Conservation (phyloP, 23 tunicate genomes). For the Phallusia fumigata region DNA sequence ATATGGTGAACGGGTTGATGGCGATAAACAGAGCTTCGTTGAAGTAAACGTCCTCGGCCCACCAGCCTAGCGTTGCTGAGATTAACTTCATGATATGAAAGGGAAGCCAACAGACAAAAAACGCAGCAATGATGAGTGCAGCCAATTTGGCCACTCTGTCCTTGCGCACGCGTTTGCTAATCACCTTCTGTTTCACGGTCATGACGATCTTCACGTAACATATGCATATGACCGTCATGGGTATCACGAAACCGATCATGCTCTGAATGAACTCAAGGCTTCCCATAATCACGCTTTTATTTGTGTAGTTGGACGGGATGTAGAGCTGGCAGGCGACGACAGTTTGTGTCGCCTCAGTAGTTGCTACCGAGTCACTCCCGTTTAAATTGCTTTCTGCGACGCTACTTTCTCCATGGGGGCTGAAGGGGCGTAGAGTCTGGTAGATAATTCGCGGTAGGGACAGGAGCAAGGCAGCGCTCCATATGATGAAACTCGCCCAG, state of each 20-base stretch:
- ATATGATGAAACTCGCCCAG: conserved; percentile 46
- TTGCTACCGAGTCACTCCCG: not conserved
- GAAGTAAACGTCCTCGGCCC: conserved; percentile 31
- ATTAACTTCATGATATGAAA: conserved; percentile 44
- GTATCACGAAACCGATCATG: conserved; percentile 60
- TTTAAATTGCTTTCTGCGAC: not conserved
- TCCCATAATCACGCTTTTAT: conserved; percentile 47
- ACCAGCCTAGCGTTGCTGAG: conserved; percentile 80
- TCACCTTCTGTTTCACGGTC: conserved; percentile 58
- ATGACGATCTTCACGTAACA: conserved; percentile 67
- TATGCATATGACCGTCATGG: conserved; percentile 57
- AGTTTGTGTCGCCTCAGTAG: not conserved
- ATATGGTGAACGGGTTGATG: conserved; percentile 51
- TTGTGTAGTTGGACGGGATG: conserved; percentile 34
- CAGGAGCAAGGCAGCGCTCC: conserved; percentile 48
- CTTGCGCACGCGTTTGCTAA: conserved; percentile 62
- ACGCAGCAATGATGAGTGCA: conserved; percentile 61
- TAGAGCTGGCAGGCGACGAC: conserved; percentile 30
- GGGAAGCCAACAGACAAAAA: conserved; percentile 83
- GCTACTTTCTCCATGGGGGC: not conserved
- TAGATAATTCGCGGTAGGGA: conserved; percentile 53
- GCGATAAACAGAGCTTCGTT: conserved; percentile 27
- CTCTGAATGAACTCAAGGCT: conserved; percentile 35
- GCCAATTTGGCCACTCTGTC: conserved; percentile 81
- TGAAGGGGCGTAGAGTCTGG: conserved; percentile 3